These are phyloP conservation scores for Alectoris magna DNA, from an alignment of 2,797 vertebrate species.

Conservation along the genomic window DNA sequence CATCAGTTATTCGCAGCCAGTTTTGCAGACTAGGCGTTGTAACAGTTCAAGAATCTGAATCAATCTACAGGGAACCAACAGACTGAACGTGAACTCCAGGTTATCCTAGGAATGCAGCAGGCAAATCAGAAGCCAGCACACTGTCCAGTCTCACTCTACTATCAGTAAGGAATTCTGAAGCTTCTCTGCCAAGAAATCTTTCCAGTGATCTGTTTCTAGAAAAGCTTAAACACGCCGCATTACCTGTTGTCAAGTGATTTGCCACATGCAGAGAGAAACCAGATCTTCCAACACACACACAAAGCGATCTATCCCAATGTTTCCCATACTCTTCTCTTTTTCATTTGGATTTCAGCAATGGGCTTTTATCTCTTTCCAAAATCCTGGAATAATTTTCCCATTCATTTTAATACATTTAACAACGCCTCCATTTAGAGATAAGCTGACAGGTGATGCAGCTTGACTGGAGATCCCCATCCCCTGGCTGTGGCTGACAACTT, in stretches of 20 bases:
- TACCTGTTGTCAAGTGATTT: background rate
- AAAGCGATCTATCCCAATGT: background rate
- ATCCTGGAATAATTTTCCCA: background rate
- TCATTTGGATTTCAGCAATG: background rate
- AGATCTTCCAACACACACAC: background rate
- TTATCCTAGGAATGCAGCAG: background rate
- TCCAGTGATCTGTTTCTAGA: background rate
- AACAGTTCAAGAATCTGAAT: background rate
- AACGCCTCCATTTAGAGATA: background rate
- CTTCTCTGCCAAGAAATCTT: background rate
- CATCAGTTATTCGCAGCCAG: background rate
- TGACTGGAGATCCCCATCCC: background rate
- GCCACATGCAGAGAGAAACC: background rate
- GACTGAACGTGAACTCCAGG: background rate
- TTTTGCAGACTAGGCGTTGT: background rate
- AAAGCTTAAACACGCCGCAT: background rate
- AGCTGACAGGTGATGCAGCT: slow-evolving; percentile 13
- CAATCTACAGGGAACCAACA: background rate
- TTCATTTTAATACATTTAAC: background rate
- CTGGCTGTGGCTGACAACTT: background rate
- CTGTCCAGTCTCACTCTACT: background rate
- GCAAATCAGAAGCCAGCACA: background rate
- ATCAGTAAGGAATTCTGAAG: background rate
- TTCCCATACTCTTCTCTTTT: background rate
- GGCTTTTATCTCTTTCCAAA: background rate